Evolutionary conservation across 2,113 vertebrate species (phyloP), one percentile per base, ranked within the genome.

Genomic region (Heterocephalus glaber): DNA sequence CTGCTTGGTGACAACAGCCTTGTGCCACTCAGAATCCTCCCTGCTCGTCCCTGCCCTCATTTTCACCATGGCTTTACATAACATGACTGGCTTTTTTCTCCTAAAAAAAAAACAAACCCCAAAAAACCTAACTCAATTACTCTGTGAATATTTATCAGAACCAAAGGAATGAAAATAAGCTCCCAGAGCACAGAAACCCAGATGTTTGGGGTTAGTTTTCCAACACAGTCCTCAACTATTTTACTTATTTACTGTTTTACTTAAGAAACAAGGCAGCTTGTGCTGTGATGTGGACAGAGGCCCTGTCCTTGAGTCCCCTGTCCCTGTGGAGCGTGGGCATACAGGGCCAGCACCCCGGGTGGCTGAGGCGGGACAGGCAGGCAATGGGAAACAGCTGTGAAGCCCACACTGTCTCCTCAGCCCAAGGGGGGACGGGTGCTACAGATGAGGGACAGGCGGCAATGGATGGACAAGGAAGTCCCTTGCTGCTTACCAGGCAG

Each of bases 211-310:
- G 89, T 96, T 96, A 96, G 89, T 88, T 84, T 89, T 90, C 86
- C 86, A 95, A 97, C 92, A 95, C 60, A 17, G 16, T 26, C 74
- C 92, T 92, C 95, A 95, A 95, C 84, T 96, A 83, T 96, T 97
- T 96, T 33, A 93, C 83, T 96, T 92, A 96, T 93, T 96, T 93
- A 70, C 89, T 96, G 96, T 97, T 98, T 97, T 96, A 68, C 96
- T 97, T 90, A 84, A 97, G 95, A 98, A 95, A 92, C 81, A n/a
- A 85, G 93, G 96, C 93, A n/a, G 77, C 82, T 58, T 92, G 44
- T 84, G 86, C 84, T 94, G 91, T 20, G 41, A 91, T 90, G 91
- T 96, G 97, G 93, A 96, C 89, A 84, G 54, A 74, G 87, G 82
- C 82, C 66, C 17, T 3, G 38, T 95, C 95, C 85, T 95, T 81